Percentiles rank a stretch among this genome's conserved stretches.
These are phyloP conservation scores for Hylia prasina DNA, from an alignment of 2,113 vertebrate genomes.

Conservation along the genomic window DNA sequence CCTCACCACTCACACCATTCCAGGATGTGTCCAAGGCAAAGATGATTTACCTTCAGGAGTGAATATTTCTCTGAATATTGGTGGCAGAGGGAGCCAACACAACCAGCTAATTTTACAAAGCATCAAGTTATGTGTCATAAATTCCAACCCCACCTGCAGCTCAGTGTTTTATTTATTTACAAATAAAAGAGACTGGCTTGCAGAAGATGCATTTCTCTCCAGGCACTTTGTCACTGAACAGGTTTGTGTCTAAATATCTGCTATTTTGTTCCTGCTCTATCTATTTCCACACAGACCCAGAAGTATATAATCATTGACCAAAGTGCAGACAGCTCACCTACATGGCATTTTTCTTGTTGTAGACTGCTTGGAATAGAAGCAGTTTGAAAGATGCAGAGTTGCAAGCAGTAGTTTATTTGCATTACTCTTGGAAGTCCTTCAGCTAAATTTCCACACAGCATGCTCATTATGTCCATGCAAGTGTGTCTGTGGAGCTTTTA, in stretches of 20 bases:
- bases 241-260: background rate
- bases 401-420: background rate
- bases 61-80: background rate
- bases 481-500: slow-evolving; percentile 44
- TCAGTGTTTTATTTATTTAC: background rate
- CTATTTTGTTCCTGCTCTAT: background rate
- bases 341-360: slow-evolving; percentile 15
- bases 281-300: background rate
- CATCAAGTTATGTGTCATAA: background rate
- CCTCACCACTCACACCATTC: background rate
- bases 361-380: background rate
- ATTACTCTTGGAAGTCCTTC: background rate
- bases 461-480: slow-evolving; percentile 31
- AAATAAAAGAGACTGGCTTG: background rate
- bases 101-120: background rate
- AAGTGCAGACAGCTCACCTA: background rate
- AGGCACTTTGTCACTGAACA: background rate
- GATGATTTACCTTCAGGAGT: background rate
- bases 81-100: background rate
- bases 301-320: background rate
- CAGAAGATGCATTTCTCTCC: background rate
- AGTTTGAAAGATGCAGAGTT: slow-evolving; percentile 15
- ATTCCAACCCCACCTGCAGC: background rate
- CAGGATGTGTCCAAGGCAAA: background rate
- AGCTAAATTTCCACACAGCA: slow-evolving; percentile 46